phyloP scores from a whole-genome alignment of 2,797 vertebrate species.

The Botia kubotai region DNA sequence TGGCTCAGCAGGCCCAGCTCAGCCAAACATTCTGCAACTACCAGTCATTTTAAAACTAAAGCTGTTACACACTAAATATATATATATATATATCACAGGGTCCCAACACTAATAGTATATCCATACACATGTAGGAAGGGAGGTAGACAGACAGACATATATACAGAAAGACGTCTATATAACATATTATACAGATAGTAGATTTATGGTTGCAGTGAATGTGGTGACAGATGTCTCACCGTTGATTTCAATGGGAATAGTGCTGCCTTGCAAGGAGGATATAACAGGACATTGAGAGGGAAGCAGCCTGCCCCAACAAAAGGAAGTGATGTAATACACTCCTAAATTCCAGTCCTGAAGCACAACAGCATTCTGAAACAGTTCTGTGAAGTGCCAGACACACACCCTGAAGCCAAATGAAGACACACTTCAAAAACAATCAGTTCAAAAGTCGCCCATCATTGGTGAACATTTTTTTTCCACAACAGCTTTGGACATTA shows the following conservation, averaged over 20 bases:
- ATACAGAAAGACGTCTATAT: too few species aligned
- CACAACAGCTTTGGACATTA: background rate
- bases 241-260: too few species aligned
- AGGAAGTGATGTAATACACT: slow-evolving; percentile 2
- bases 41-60: background rate
- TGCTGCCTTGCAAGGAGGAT: too few species aligned
- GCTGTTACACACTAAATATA: background rate
- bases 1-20: background rate
- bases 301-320: background rate
- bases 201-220: too few species aligned
- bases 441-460: background rate
- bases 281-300: too few species aligned
- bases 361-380: background rate
- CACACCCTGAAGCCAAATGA: background rate
- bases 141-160: too few species aligned
- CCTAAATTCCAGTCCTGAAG: background rate
- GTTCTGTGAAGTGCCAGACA: background rate
- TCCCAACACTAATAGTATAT: too few species aligned
- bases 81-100: too few species aligned
- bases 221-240: too few species aligned
- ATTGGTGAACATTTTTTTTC: background rate
- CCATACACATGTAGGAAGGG: too few species aligned
- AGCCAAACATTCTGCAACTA: background rate
- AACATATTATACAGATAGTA: too few species aligned
- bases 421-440: background rate